Evolutionary conservation across 2,797 vertebrate genomes (phyloP).

Genomic region (Pitangus sulphuratus): DNA sequence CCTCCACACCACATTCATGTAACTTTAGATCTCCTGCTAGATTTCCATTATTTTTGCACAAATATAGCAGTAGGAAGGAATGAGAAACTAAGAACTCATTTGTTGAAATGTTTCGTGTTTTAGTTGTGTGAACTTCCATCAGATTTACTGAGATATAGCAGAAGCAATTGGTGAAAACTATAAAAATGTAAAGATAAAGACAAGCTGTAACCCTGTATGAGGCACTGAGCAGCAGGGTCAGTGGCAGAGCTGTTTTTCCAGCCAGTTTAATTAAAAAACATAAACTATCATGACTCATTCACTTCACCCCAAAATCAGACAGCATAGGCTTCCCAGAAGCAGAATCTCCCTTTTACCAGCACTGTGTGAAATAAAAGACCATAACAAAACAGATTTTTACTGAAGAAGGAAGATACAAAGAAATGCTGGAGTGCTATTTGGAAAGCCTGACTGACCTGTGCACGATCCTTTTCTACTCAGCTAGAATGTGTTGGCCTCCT

Average conservation of each 20-base stretch:
- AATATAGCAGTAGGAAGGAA: background rate
- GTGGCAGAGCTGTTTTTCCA: background rate
- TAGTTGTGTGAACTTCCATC: background rate
- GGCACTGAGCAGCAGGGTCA: background rate
- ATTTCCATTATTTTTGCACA: background rate
- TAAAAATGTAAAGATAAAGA: background rate
- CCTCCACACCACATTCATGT: background rate
- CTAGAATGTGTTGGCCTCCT: background rate
- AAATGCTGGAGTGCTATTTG: background rate
- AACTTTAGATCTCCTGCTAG: background rate
- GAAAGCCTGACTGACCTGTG: background rate
- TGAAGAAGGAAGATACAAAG: background rate
- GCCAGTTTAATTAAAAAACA: slow-evolving; percentile 32
- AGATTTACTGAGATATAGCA: background rate
- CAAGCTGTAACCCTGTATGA: background rate
- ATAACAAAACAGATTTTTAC: background rate
- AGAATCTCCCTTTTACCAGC: background rate
- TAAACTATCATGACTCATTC: background rate
- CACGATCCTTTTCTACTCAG: background rate
- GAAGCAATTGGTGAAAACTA: background rate
- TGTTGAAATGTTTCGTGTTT: background rate
- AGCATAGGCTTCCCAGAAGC: background rate
- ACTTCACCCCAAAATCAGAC: background rate
- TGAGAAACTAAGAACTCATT: background rate
- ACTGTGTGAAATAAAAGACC: background rate